phyloP scores from a whole-genome alignment of 2,797 vertebrate genomes.

The Aldrovandia affinis region DNA sequence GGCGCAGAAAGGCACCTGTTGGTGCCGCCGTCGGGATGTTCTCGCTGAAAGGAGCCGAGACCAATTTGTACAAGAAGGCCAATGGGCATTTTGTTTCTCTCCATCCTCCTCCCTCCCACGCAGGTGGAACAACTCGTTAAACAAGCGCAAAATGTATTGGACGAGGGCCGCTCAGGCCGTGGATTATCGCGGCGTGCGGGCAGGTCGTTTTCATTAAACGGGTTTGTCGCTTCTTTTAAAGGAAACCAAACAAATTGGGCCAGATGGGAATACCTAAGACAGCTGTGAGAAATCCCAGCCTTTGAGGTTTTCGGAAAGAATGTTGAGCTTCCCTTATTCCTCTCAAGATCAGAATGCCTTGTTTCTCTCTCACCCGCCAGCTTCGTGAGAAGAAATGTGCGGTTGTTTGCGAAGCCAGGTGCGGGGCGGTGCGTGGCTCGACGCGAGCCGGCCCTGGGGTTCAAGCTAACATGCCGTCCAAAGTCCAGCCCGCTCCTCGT shows the following conservation, averaged over 20 bases:
- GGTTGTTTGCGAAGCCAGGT: conserved; percentile 19
- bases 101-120: background rate
- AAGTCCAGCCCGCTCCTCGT: conserved; percentile 26
- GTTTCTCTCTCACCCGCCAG: background rate
- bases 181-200: background rate
- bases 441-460: background rate
- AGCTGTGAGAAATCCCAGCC: conserved; percentile 41
- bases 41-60: background rate
- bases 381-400: background rate
- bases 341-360: conserved; percentile 5
- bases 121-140: background rate
- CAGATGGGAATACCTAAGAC: conserved; percentile 37
- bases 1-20: conserved; percentile 34
- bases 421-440: background rate
- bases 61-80: background rate
- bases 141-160: background rate
- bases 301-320: conserved; percentile 21
- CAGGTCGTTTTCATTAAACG: conserved; percentile 29
- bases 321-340: background rate
- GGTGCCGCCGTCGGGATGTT: background rate
- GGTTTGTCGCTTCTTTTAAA: conserved; percentile 19
- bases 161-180: background rate
- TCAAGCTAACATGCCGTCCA: background rate
- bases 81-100: background rate
- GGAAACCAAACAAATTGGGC: conserved; percentile 30